A percentile compares a stretch with the other conserved stretches of the same genome.
phyloP scores from a whole-genome alignment of 1,140 invertebrate species.

The Andricus grossulariae region DNA sequence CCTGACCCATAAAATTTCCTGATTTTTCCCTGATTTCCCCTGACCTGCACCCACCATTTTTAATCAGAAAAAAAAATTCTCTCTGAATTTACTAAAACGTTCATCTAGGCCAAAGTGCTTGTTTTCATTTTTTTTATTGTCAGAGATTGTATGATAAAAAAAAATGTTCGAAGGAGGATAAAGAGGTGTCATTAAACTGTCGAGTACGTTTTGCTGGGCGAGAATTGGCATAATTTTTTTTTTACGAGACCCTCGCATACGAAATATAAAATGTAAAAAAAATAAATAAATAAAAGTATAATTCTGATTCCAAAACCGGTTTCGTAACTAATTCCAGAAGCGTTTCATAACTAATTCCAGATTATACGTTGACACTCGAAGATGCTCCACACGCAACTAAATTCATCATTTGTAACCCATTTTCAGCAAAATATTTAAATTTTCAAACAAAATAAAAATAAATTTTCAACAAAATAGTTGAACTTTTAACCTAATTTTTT shows the following conservation, averaged over 20 bases:
- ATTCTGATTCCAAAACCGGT: conserved; percentile 48
- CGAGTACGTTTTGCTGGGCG: no score
- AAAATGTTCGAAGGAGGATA: neutral
- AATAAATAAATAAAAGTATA: conserved; percentile 30
- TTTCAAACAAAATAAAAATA: no score
- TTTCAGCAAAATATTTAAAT: neutral
- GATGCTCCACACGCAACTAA: neutral
- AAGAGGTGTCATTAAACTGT: conserved; percentile 13
- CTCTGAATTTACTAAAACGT: no score
- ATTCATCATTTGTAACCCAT: conserved; percentile 10
- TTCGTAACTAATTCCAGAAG: conserved; percentile 60
- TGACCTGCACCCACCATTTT: no score
- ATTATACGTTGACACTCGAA: conserved; percentile 47
- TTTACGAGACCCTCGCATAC: conserved; percentile 25
- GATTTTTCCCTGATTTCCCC: no score
- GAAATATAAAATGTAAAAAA: neutral
- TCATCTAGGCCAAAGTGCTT: neutral
- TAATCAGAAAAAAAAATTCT: no score
- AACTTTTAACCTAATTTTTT: no score
- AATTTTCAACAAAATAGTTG: no score
- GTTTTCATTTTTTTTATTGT: neutral
- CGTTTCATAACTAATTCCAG: conserved; percentile 40
- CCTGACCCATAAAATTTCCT: no score
- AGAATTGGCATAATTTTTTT: conserved; percentile 15
- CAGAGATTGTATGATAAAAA: conserved; percentile 12